Percentiles rank a stretch among this genome's conserved stretches.
phyloP scores from a whole-genome alignment of 2,113 vertebrate species.

The Festucalex cinctus region DNA sequence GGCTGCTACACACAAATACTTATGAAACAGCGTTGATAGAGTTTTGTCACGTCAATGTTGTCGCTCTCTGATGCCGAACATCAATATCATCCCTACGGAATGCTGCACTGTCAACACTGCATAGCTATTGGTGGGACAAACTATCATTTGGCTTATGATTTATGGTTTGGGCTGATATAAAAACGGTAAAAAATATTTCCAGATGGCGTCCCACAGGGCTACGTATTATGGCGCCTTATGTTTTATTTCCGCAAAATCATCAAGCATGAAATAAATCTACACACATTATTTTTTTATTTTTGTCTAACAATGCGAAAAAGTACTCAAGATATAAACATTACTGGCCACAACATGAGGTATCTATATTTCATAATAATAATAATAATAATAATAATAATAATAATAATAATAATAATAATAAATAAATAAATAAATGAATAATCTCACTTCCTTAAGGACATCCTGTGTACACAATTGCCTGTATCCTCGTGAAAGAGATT shows the following conservation, averaged over 20 bases:
- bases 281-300: neutral
- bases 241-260: neutral
- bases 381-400: neutral
- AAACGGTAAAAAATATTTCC: no score
- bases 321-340: neutral
- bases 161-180: neutral
- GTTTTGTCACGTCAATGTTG: no score
- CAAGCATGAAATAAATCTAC: neutral
- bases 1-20: no score
- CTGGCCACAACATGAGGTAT: neutral
- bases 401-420: neutral
- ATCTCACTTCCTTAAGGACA: neutral
- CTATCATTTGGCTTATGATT: no score
- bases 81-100: no score
- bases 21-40: no score
- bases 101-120: no score
- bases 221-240: neutral
- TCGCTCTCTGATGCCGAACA: no score
- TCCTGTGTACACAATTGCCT: neutral
- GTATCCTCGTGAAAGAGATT: slow-evolving; percentile 1
- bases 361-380: neutral
- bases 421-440: no score
- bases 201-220: neutral
- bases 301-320: neutral
- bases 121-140: no score